Conservation (phyloP, 2,888 invertebrate genomes). For the Mylabris sibirica region DNA sequence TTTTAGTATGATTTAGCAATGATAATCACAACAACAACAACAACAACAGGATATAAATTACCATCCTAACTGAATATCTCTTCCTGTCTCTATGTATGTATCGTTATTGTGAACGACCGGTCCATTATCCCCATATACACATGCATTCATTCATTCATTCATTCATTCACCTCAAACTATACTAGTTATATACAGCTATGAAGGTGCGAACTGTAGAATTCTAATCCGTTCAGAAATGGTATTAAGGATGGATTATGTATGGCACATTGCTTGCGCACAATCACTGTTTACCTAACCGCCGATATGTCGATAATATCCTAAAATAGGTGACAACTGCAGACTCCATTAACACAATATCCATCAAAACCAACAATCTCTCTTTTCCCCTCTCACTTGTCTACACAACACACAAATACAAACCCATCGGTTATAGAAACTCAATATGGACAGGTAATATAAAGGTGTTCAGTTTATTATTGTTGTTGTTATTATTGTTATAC, state of each 20-base stretch:
- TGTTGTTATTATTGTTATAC: constrained; percentile 23
- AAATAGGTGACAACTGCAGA: constrained; percentile 50
- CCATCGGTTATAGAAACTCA: background rate
- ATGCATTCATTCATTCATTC: constrained; percentile 34
- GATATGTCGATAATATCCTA: constrained; percentile 53
- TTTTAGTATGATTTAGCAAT: background rate
- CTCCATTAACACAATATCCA: constrained; percentile 48
- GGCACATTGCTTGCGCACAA: constrained; percentile 58
- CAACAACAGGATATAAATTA: constrained; percentile 40
- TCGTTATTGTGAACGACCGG: constrained; percentile 45
- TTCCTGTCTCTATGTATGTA: constrained; percentile 51
- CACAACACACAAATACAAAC: background rate
- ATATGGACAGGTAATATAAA: constrained; percentile 16
- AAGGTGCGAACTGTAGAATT: constrained; percentile 55
- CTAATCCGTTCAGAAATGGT: constrained; percentile 56
- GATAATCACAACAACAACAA: background rate
- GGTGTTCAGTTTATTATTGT: constrained; percentile 25
- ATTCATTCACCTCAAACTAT: constrained; percentile 21
- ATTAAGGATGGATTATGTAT: constrained; percentile 57
- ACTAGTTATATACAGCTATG: constrained; percentile 28
- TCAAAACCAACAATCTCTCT: background rate
- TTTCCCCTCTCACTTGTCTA: background rate
- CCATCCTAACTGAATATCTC: constrained; percentile 47
- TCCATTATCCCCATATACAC: constrained; percentile 47
- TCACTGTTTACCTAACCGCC: constrained; percentile 60